These are phyloP conservation scores for Zonitis immaculata DNA, from an alignment of 2,888 invertebrate genomes.

Conservation along the genomic window DNA sequence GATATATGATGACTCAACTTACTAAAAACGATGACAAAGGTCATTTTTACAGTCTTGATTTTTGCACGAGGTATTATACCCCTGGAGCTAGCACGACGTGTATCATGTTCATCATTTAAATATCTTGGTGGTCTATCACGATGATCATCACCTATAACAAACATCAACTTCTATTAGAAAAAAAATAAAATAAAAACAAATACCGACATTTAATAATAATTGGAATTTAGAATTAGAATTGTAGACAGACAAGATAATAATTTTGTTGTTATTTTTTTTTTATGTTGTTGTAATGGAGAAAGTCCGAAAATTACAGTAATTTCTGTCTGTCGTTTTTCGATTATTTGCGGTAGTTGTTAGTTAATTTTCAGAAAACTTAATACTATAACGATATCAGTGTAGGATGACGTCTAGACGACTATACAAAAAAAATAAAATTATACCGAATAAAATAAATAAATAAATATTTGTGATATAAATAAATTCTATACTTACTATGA, in stretches of 20 bases:
- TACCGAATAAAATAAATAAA: background rate
- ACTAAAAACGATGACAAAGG: conserved; percentile 93
- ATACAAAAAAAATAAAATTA: background rate
- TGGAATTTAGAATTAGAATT: background rate
- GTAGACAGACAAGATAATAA: conserved; percentile 4
- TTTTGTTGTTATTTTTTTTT: too few species aligned
- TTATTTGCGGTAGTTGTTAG: background rate
- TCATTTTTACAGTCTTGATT: conserved; percentile 97
- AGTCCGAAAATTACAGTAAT: too few species aligned
- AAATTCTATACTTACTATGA: conserved; percentile 39
- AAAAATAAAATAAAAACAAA: background rate
- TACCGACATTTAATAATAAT: background rate
- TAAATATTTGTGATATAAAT: too few species aligned
- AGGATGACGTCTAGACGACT: background rate
- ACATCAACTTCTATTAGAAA: too few species aligned
- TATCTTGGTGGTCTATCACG: conserved; percentile 36
- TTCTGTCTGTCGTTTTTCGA: too few species aligned
- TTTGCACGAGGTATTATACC: conserved; percentile 93
- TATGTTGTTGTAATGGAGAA: too few species aligned
- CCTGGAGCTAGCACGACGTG: conserved; percentile 79
- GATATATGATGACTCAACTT: too few species aligned
- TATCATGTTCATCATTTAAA: conserved; percentile 46
- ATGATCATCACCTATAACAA: conserved; percentile 41
- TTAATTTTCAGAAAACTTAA: background rate
- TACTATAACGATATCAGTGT: background rate